Percentiles rank a stretch among this genome's conserved stretches.
Evolutionary conservation across 2,888 invertebrate genomes (phyloP).

Genomic region (Clostera curtula): DNA sequence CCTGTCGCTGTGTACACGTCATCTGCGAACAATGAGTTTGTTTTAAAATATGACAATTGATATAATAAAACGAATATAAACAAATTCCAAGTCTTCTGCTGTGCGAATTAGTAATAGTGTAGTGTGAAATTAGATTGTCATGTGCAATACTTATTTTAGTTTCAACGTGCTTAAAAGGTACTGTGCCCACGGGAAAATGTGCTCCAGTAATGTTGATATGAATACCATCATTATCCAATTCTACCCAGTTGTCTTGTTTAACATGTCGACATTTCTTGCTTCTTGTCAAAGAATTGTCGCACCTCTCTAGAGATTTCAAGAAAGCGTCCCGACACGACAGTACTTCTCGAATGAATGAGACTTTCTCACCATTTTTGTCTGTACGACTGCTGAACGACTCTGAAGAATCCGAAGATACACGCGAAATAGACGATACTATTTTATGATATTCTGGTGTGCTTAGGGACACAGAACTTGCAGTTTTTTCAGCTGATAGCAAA

Average conservation of each 20-base stretch:
- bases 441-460: constrained; percentile 21
- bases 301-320: constrained; percentile 65
- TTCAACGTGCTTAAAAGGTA: constrained; percentile 2
- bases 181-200: no score
- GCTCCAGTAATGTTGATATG: no score
- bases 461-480: constrained; percentile 31
- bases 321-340: constrained; percentile 60
- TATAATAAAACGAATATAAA: not conserved
- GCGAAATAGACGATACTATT: constrained; percentile 20
- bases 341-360: constrained; percentile 61
- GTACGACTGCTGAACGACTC: constrained; percentile 40
- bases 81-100: no score
- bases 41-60: constrained; percentile 1
- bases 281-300: constrained; percentile 64
- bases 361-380: constrained; percentile 61
- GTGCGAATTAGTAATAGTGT: not conserved
- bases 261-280: constrained; percentile 53
- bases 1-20: constrained; percentile 71
- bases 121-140: not conserved
- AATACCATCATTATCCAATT: constrained; percentile 55
- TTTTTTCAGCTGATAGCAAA: constrained; percentile 42
- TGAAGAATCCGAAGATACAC: constrained; percentile 26
- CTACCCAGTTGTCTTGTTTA: constrained; percentile 61
- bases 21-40: constrained; percentile 60
- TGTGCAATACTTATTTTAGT: constrained; percentile 15